phyloP scores from a whole-genome alignment of 2,797 vertebrate species.

The Echiichthys vipera region DNA sequence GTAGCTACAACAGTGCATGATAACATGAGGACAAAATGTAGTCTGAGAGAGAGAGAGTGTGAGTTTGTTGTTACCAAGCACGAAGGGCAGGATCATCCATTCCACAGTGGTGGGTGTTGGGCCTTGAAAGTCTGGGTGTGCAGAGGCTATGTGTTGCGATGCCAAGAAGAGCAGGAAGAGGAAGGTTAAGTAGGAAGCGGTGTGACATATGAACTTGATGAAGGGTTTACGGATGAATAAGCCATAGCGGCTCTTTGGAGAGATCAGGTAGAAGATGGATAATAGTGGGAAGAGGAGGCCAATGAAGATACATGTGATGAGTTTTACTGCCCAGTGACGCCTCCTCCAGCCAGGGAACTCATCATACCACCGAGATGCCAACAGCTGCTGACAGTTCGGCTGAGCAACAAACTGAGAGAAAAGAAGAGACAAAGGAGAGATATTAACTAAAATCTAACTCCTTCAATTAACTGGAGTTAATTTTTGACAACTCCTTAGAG shows the following conservation, averaged over 20 bases:
- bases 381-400: slow-evolving; percentile 98
- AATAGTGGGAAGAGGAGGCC: slow-evolving; percentile 95
- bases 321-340: slow-evolving; percentile 95
- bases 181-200: slow-evolving; percentile 97
- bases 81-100: slow-evolving; percentile 99
- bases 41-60: slow-evolving; percentile 1
- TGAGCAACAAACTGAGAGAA: slow-evolving; percentile 94
- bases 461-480: neutral
- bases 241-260: slow-evolving; percentile 93
- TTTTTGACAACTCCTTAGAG: too few relatives aligned
- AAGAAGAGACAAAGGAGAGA: slow-evolving; percentile 21
- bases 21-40: neutral
- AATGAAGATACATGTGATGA: slow-evolving; percentile 93
- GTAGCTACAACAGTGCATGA: slow-evolving; percentile 6
- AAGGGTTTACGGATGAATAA: slow-evolving; percentile 98
- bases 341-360: slow-evolving; percentile 97
- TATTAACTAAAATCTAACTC: neutral
- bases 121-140: slow-evolving; percentile 86
- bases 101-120: slow-evolving; percentile 93
- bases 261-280: slow-evolving; percentile 93
- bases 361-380: slow-evolving; percentile 97
- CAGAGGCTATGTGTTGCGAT: slow-evolving; percentile 92
- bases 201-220: slow-evolving; percentile 99
- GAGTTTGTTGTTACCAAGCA: slow-evolving; percentile 90
- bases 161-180: slow-evolving; percentile 95